Conservation (phyloP, 2,113 vertebrate genomes). For the Eulemur rufifrons region DNA sequence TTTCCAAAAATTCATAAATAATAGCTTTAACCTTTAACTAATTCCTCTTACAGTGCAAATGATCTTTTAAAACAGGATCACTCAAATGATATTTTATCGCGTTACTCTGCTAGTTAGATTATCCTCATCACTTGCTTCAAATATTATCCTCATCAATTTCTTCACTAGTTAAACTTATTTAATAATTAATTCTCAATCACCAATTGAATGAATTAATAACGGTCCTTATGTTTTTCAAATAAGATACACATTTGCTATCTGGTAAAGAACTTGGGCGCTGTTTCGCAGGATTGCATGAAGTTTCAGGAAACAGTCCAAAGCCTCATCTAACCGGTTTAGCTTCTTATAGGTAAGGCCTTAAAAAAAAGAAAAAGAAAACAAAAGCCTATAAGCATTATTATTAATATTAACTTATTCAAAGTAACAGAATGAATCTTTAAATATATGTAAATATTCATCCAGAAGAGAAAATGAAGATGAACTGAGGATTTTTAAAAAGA, state of each 20-base stretch:
- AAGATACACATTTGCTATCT: slow-evolving; percentile 96
- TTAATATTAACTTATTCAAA: neutral
- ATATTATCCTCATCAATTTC: neutral
- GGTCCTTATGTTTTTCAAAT: slow-evolving; percentile 1
- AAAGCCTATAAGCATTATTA: neutral
- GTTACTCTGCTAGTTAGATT: neutral
- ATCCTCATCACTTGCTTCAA: neutral
- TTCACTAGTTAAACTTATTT: neutral
- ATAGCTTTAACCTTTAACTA: slow-evolving; percentile 13
- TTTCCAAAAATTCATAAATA: slow-evolving; percentile 4
- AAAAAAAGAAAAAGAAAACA: slow-evolving; percentile 57
- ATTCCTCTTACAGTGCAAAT: slow-evolving; percentile 1
- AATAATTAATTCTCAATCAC: neutral
- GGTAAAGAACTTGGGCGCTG: slow-evolving; percentile 94
- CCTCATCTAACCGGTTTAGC: slow-evolving; percentile 91
- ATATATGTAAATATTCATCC: neutral
- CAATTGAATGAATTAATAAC: neutral
- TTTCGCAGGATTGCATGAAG: slow-evolving; percentile 95
- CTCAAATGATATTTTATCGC: slow-evolving; percentile 25
- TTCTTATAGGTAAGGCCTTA: slow-evolving; percentile 94
- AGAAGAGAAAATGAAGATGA: slow-evolving; percentile 39
- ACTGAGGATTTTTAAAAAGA: neutral
- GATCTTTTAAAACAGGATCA: slow-evolving; percentile 33
- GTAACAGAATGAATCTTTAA: neutral
- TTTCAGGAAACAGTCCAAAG: slow-evolving; percentile 96